Conservation (phyloP, 2,888 invertebrate species). For the Cheilosia vulpina region DNA sequence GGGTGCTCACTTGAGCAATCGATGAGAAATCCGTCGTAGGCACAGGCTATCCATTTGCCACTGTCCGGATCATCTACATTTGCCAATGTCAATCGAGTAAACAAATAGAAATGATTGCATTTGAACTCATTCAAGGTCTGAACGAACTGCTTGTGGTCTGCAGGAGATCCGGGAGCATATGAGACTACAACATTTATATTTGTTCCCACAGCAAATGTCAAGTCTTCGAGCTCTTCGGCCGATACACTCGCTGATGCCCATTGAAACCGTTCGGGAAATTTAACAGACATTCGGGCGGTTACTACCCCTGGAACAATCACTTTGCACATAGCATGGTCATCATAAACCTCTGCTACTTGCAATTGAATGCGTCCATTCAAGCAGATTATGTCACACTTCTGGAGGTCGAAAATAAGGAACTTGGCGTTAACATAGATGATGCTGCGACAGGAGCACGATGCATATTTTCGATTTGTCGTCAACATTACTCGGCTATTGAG, state of each 20-base stretch:
- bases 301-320: slow-evolving; percentile 78
- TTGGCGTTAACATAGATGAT: slow-evolving; percentile 80
- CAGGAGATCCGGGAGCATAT: slow-evolving; percentile 75
- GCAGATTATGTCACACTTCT: slow-evolving; percentile 78
- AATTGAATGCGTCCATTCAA: slow-evolving; percentile 79
- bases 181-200: slow-evolving; percentile 80
- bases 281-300: slow-evolving; percentile 77
- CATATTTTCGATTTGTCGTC: slow-evolving; percentile 77
- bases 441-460: slow-evolving; percentile 61
- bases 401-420: slow-evolving; percentile 78
- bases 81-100: slow-evolving; percentile 78
- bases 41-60: slow-evolving; percentile 77
- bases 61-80: slow-evolving; percentile 76
- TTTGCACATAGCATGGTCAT: slow-evolving; percentile 75
- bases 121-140: slow-evolving; percentile 75
- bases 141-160: slow-evolving; percentile 77
- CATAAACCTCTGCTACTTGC: slow-evolving; percentile 66
- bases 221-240: slow-evolving; percentile 81
- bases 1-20: slow-evolving; percentile 64
- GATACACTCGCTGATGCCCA: slow-evolving; percentile 76
- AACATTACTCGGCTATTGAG: slow-evolving; percentile 71
- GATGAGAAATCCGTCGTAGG: slow-evolving; percentile 80
- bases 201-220: slow-evolving; percentile 80
- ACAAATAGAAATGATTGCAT: slow-evolving; percentile 77
- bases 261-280: slow-evolving; percentile 78